These are phyloP conservation scores for Cyprinodon tularosa DNA, from an alignment of 2,113 vertebrate genomes.

Conservation along the genomic window DNA sequence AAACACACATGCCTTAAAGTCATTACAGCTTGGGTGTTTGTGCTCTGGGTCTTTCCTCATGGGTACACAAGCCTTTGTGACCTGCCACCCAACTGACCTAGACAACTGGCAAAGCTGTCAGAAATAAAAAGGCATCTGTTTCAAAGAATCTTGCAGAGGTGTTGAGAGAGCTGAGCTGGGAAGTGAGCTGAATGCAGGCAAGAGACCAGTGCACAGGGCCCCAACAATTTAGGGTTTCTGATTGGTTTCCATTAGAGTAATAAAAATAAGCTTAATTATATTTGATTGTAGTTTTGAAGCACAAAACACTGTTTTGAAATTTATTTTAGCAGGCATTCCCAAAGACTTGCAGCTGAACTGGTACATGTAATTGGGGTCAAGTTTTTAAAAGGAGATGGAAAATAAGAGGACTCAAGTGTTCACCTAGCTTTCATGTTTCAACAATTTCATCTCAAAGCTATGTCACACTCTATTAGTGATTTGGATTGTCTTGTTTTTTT, in stretches of 20 bases:
- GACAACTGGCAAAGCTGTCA: conserved; percentile 63
- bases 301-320: conserved; percentile 54
- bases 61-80: conserved; percentile 59
- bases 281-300: conserved; percentile 72
- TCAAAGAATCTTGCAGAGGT: conserved; percentile 58
- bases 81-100: conserved; percentile 65
- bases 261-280: conserved; percentile 70
- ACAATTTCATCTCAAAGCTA: background rate
- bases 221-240: conserved; percentile 58
- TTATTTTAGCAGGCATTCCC: conserved; percentile 59
- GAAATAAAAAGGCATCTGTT: conserved; percentile 72
- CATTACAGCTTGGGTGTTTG: conserved; percentile 25
- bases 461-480: background rate
- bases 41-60: conserved; percentile 32
- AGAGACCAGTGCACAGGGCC: conserved; percentile 40
- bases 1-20: conserved; percentile 71
- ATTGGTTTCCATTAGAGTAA: conserved; percentile 69
- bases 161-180: conserved; percentile 60
- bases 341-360: conserved; percentile 41
- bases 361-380: conserved; percentile 34
- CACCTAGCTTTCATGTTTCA: background rate
- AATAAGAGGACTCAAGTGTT: conserved; percentile 9
- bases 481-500: background rate
- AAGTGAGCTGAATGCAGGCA: conserved; percentile 39
- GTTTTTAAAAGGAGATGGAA: conserved; percentile 32